These are phyloP conservation scores for Epinotia ramella DNA, from an alignment of 2,888 invertebrate species.

Conservation along the genomic window DNA sequence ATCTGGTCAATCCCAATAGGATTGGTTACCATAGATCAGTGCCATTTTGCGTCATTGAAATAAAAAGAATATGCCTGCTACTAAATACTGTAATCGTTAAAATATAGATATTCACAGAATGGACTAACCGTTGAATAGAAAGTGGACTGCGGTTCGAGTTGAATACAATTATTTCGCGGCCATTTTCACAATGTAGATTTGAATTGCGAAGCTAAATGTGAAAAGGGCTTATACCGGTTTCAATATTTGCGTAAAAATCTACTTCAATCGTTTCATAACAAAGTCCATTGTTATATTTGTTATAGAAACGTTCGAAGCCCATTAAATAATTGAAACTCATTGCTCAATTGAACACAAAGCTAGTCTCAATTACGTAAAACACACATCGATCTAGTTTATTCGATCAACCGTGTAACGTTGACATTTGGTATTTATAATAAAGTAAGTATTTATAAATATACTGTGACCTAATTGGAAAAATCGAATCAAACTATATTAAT, in stretches of 20 bases:
- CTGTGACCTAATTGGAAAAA: too few species aligned
- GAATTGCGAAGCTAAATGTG: background rate
- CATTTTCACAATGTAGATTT: slow-evolving; percentile 8
- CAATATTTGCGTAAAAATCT: background rate
- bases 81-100: background rate
- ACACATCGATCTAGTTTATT: background rate
- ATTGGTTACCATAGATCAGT: too few species aligned
- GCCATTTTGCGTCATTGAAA: too few species aligned
- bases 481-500: too few species aligned
- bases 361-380: background rate
- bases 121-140: slow-evolving; percentile 5
- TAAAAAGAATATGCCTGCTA: too few species aligned
- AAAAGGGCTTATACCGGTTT: background rate
- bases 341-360: background rate
- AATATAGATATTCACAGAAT: slow-evolving; percentile 5
- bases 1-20: too few species aligned
- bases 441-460: too few species aligned
- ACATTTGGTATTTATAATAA: too few species aligned
- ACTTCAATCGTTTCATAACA: background rate
- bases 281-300: background rate
- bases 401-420: too few species aligned
- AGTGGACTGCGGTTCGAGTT: background rate
- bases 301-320: background rate
- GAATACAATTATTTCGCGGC: slow-evolving; percentile 12
- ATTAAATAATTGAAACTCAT: background rate